Evolutionary conservation across 2,113 vertebrate genomes (phyloP), one percentile per base, ranked within the genome.

Genomic region (Onychorhynchus coronatus): DNA sequence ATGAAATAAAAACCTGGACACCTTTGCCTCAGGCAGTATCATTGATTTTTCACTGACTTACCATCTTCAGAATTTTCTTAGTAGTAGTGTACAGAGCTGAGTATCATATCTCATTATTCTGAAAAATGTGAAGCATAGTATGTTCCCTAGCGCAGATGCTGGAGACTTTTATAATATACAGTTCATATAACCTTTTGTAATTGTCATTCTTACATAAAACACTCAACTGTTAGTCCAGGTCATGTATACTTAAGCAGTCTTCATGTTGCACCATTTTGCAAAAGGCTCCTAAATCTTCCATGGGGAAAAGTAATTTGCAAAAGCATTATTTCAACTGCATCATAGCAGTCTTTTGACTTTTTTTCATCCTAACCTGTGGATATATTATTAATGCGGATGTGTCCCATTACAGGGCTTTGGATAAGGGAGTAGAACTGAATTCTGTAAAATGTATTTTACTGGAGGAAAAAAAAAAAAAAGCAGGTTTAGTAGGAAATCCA

Each of bases 401-500:
- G 88, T 76, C 72, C 47, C 46, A 88, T 68, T 79, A 91, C 70
- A 93, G 42, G 28, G 20, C 11, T 91, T 91, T 89, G 79, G 50
- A n/a, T 68, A 97, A 93, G 16, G 72, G 46, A 61, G 73, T 70
- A 92, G 35, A 84, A 77, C 25, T 78, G 31, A 72, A 72, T 58
- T 85, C 63, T 63, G 41, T 62, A 89, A 87, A 93, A 93, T 52
- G 72, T 44, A 80, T 68, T 89, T 88, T 89, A 91, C 58, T 41
- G 35, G 25, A 71, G 8, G 0, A 41, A 1, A 2, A 8, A 7
- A 28, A 47, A 46, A 81, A 78, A 92, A 91, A 89, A 49, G 14
- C 55, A 96, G 56, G 12, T 68, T 75, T 88, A 47, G 87, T 66
- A 97, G 79, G 83, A 98, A 97, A 97, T 88, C 88, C 87, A 95